These are phyloP conservation scores for Sminthurinus aureus DNA, from an alignment of 2,888 invertebrate genomes.

Conservation along the genomic window DNA sequence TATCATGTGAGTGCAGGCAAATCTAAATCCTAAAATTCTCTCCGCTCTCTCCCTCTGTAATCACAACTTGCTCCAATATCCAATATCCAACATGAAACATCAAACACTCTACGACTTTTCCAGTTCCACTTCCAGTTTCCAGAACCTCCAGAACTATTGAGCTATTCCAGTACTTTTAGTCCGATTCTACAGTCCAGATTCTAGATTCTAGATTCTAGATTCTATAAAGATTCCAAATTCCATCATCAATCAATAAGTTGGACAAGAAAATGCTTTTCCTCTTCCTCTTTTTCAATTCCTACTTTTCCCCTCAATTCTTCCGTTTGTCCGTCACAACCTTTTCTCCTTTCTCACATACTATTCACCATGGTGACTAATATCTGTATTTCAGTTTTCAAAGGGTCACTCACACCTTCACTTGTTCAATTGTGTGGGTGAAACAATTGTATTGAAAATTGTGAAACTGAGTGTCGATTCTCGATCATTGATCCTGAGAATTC, in stretches of 20 bases:
- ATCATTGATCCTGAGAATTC: too few relatives aligned
- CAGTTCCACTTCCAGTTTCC: background rate
- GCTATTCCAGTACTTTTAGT: background rate
- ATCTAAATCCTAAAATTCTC: background rate
- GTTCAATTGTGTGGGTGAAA: too few relatives aligned
- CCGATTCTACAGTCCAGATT: background rate
- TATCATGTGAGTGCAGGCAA: background rate
- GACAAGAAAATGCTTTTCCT: background rate
- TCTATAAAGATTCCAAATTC: too few relatives aligned
- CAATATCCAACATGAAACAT: background rate
- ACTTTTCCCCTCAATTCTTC: background rate
- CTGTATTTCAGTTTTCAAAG: too few relatives aligned
- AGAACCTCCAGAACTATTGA: too few relatives aligned
- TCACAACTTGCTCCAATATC: background rate
- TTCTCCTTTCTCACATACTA: too few relatives aligned
- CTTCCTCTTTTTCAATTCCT: background rate
- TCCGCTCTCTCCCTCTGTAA: background rate
- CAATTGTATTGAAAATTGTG: too few relatives aligned
- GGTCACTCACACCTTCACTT: too few relatives aligned
- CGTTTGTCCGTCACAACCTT: too few relatives aligned
- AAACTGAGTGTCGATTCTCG: too few relatives aligned
- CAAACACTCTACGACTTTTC: background rate
- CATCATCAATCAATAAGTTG: background rate
- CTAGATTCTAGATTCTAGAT: too few relatives aligned
- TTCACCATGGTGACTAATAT: too few relatives aligned